Evolutionary conservation across 2,888 invertebrate species (phyloP), one percentile per base, ranked within the genome.

Genomic region (Aphodius sticticus): DNA sequence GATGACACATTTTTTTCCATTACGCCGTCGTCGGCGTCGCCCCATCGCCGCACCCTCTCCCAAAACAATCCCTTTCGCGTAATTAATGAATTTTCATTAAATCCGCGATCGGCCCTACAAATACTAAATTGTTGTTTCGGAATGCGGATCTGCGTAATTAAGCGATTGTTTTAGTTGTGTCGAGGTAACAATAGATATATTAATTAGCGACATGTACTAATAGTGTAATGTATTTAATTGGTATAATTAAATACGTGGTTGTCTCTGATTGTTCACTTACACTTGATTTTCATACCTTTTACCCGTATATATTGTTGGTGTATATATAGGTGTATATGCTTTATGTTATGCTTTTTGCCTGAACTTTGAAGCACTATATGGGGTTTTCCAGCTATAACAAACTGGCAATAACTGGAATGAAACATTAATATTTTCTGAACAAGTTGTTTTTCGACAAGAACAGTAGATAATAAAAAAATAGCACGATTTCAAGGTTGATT

Each of bases 1-100:
- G 53, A 53, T 53, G 53, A 53, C 53, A 53, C 53, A 53, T 53
- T 53, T 53, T 53, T 53, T 53, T 53, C 53, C 53, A 53, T 53
- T 53, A 53, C 53, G 53, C 2, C 53, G 53, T 5, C 53, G 53
- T 53, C 26, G 26, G 26, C 26, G 53, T 53, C 12, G 26, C 26
- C 1, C 26, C 26, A 26, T 26, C 26, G 26, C 53, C 53, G 9
- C 53, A 53, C 53, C 53, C 53, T 53, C 53, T 53, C 7, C 53
- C 9, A 53, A 53, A 53, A 53, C 53, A 53, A 53, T 53, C 53
- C 53, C 53, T 12, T 53, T 53, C 53, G 53, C 12, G 53, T 53
- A 53, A 53, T 53, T 53, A 53, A 53, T 53, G 53, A 53, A 53
- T 53, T 53, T 53, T 53, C 53, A 53, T 53, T 53, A 53, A 53